A percentile compares a stretch with the other conserved stretches of the same genome.
These are phyloP conservation scores for Zele albiditarsus DNA, from an alignment of 2,888 invertebrate species.

Conservation along the genomic window DNA sequence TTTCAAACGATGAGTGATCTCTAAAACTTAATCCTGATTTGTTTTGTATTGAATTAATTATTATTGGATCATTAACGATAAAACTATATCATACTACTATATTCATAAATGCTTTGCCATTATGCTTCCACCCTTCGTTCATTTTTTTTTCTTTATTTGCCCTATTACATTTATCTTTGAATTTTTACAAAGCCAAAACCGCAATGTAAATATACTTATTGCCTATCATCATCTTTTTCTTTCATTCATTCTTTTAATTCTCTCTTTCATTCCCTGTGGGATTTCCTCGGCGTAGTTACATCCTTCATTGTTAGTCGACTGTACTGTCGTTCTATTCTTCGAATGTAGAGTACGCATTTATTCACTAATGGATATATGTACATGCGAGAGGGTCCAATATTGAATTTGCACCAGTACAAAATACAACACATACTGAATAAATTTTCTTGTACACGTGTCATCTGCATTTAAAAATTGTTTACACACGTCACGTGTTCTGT, in stretches of 20 bases:
- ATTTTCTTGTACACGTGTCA: not conserved
- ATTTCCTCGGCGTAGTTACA: not conserved
- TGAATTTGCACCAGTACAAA: not conserved
- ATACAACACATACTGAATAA: not conserved
- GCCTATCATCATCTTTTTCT: not conserved
- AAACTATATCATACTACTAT: not conserved
- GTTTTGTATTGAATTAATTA: no score
- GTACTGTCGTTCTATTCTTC: not conserved
- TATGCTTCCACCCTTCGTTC: not conserved
- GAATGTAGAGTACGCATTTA: not conserved
- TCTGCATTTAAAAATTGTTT: not conserved
- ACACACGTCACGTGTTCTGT: not conserved
- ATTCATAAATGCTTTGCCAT: not conserved
- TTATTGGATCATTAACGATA: not conserved
- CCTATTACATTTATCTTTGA: constrained; percentile 26
- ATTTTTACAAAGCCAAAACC: constrained; percentile 5
- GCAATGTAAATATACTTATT: constrained; percentile 12
- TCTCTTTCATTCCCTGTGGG: constrained; percentile 4
- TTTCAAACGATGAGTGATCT: no score
- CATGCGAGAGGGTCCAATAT: not conserved
- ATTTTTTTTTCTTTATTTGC: constrained; percentile 37
- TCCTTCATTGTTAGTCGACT: constrained; percentile 14
- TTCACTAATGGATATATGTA: not conserved
- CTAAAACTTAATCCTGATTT: no score
- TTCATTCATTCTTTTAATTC: constrained; percentile 5